Evolutionary conservation across 2,888 invertebrate genomes (phyloP).

Genomic region (Hirtodrosophila duncani): DNA sequence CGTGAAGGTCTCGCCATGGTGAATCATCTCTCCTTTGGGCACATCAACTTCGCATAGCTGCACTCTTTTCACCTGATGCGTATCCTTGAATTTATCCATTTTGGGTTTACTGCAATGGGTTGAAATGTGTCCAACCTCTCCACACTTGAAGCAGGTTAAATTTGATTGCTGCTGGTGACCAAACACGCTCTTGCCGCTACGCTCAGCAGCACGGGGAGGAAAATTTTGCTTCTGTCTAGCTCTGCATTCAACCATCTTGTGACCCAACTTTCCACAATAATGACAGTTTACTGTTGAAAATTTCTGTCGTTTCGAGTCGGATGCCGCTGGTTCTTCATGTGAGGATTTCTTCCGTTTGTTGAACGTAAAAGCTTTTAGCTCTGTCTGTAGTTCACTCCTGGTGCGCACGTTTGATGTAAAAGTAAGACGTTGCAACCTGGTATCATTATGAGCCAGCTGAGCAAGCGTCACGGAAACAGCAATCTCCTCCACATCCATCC

Average conservation of each 20-base stretch:
- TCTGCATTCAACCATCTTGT: no score
- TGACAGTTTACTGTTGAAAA: constrained; percentile 4
- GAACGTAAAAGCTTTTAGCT: no score
- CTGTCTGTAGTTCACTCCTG: no score
- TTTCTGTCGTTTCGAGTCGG: neutral
- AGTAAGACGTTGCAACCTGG: constrained; percentile 10
- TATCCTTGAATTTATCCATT: no score
- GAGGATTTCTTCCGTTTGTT: no score
- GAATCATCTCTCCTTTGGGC: no score
- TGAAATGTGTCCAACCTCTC: constrained; percentile 5
- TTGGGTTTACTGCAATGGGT: constrained; percentile 5
- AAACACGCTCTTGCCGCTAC: constrained; percentile 1
- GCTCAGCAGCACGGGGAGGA: neutral
- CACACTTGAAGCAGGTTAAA: constrained; percentile 6
- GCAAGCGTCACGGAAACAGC: neutral
- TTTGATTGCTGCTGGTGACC: neutral
- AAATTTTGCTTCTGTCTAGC: constrained; percentile 5
- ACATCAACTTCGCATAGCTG: no score
- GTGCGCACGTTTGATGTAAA: constrained; percentile 10
- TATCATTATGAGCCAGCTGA: constrained; percentile 2
- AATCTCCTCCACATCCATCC: constrained; percentile 2
- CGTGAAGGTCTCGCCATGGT: no score
- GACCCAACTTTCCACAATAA: constrained; percentile 12
- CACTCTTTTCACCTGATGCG: no score
- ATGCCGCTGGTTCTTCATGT: constrained; percentile 3